These are phyloP conservation scores for Tinea semifulvella DNA, from an alignment of 2,888 invertebrate genomes.

Conservation along the genomic window DNA sequence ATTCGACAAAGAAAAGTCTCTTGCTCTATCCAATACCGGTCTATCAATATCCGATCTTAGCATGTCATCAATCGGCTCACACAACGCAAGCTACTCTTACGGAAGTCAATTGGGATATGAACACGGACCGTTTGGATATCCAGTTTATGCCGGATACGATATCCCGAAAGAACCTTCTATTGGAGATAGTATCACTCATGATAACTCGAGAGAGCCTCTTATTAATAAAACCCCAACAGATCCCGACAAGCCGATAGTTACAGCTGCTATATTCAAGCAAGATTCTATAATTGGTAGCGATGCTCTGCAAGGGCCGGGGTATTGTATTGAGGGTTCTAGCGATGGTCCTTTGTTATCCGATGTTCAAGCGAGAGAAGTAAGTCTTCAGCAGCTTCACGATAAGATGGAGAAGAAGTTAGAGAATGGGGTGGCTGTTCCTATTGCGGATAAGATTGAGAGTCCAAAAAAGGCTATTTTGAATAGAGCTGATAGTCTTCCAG, in stretches of 20 bases:
- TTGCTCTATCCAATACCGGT: slow-evolving; percentile 74
- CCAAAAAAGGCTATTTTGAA: slow-evolving; percentile 54
- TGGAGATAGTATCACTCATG: slow-evolving; percentile 41
- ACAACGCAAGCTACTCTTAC: slow-evolving; percentile 80
- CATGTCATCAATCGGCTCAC: slow-evolving; percentile 74
- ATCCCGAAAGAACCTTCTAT: slow-evolving; percentile 41
- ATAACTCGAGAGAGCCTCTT: slow-evolving; percentile 57
- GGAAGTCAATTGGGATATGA: slow-evolving; percentile 83
- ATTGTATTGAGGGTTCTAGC: slow-evolving; percentile 59
- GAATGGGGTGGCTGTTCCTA: slow-evolving; percentile 45
- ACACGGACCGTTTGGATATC: slow-evolving; percentile 76
- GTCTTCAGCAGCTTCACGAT: slow-evolving; percentile 51
- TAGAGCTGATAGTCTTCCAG: slow-evolving; percentile 63
- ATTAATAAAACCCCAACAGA: slow-evolving; percentile 57
- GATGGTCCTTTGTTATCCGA: slow-evolving; percentile 61
- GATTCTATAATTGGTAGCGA: slow-evolving; percentile 62
- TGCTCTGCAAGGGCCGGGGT: slow-evolving; percentile 48
- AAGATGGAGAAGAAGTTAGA: slow-evolving; percentile 45
- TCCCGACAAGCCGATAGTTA: slow-evolving; percentile 72
- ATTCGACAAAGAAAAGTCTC: slow-evolving; percentile 46
- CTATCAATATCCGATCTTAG: slow-evolving; percentile 84
- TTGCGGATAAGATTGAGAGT: slow-evolving; percentile 42
- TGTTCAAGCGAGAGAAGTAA: slow-evolving; percentile 54
- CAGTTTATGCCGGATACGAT: slow-evolving; percentile 68
- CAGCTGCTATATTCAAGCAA: slow-evolving; percentile 75